Evolutionary conservation across 2,888 invertebrate species (phyloP), one percentile per base, ranked within the genome.

Genomic region (Eristalis arbustorum): DNA sequence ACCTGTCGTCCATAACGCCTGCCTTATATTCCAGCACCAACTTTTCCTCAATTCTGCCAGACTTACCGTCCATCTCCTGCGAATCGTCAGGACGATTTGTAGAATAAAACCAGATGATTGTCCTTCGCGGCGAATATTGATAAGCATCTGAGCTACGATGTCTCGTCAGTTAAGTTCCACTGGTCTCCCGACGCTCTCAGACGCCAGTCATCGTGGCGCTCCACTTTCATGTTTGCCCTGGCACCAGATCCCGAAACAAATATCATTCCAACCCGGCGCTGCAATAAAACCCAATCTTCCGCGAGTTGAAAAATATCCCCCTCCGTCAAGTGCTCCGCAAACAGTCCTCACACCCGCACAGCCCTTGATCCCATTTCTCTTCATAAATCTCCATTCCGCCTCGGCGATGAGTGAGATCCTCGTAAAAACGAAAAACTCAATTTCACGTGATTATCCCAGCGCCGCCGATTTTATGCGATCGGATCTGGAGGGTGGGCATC

Each of bases 361-460:
- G 8, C 59, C 25, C 59, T 59, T 28, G 59, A 59, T 59, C 59
- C 25, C 49, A 18, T 49, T 49, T 18, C 6, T 18, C 18, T 49
- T 49, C 49, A 49, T 49, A 59, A 59, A 59, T 59, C 59, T 28
- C 59, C 59, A 59, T 59, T 59, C 59, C 23, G 25, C 59, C 25
- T 25, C 23, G 25, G 13, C 23, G 8, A 49, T n/a, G 49, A 49
- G 59, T 59, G 25, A 59, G 25, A 59, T 28, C 25, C 25, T 28
- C 23, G 25, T 25, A 59, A 59, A 59, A 59, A 14, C 23, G 25
- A 59, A 59, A 59, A 59, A 59, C 77, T 57, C 23, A 71, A 77
- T 77, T 77, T 77, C 72, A 67, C 67, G 67, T 62, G 61, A 72
- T 72, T 73, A 61, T 62, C 64, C 61, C 72, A 67, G 18, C 13